A percentile compares a stretch with the other conserved stretches of the same genome.
Evolutionary conservation across 2,888 invertebrate species (phyloP).

Genomic region (Eumacrocentrus americanus): DNA sequence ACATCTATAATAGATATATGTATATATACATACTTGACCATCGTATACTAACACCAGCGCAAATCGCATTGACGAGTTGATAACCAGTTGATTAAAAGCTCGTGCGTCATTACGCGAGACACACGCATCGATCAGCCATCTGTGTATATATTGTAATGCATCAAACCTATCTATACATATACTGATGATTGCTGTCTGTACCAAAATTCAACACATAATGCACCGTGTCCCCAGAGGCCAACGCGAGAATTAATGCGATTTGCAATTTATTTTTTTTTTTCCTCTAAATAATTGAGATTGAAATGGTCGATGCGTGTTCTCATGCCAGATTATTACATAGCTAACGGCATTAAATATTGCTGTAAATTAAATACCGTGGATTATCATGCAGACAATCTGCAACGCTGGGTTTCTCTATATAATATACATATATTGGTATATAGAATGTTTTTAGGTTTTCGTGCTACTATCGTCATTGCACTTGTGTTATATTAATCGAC

Average conservation of each 20-base stretch:
- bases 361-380: background rate
- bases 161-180: background rate
- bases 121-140: constrained; percentile 5
- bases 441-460: no score
- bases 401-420: no score
- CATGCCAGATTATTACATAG: background rate
- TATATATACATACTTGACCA: background rate
- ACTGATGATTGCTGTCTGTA: background rate
- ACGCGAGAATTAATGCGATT: constrained; percentile 5
- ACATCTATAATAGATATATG: background rate
- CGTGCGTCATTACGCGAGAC: constrained; percentile 12
- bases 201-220: background rate
- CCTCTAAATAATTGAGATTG: constrained; percentile 20
- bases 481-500: no score
- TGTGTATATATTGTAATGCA: background rate
- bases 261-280: constrained; percentile 12
- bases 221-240: constrained; percentile 5
- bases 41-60: background rate
- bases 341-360: background rate
- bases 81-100: constrained; percentile 22
- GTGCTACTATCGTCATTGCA: no score
- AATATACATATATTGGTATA: no score
- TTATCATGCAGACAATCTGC: background rate
- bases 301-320: constrained; percentile 13
- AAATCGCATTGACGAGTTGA: background rate